Conservation (phyloP, 2,797 vertebrate species). For the Ispidina lecontei region DNA sequence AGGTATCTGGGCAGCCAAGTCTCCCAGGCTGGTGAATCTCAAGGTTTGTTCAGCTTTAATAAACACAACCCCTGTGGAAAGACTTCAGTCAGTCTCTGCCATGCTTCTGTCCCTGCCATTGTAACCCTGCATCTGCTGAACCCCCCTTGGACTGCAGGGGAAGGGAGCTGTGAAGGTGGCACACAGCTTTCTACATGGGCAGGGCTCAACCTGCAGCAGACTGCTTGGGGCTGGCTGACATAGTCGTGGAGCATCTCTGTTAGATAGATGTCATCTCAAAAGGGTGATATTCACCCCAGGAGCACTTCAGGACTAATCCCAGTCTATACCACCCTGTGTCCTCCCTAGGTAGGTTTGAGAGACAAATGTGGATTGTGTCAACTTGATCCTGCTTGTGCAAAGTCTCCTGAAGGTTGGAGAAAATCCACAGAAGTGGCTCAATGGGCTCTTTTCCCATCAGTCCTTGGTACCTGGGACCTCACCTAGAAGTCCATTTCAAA, state of each 20-base stretch:
- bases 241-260: background rate
- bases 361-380: no score
- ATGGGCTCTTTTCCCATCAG: background rate
- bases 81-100: background rate
- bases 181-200: background rate
- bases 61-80: background rate
- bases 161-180: background rate
- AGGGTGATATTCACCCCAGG: background rate
- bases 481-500: background rate
- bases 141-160: background rate
- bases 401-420: background rate
- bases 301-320: background rate
- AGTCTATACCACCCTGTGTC: background rate
- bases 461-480: background rate
- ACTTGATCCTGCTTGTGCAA: background rate
- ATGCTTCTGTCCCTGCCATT: background rate
- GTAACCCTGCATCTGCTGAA: background rate
- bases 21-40: background rate
- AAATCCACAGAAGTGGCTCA: background rate
- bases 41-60: background rate
- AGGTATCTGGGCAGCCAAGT: background rate
- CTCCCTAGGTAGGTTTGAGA: background rate
- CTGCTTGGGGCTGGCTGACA: background rate
- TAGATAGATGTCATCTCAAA: background rate
- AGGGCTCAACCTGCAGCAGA: background rate